phyloP scores from a whole-genome alignment of 2,888 invertebrate species.

The Resseliella maxima region DNA sequence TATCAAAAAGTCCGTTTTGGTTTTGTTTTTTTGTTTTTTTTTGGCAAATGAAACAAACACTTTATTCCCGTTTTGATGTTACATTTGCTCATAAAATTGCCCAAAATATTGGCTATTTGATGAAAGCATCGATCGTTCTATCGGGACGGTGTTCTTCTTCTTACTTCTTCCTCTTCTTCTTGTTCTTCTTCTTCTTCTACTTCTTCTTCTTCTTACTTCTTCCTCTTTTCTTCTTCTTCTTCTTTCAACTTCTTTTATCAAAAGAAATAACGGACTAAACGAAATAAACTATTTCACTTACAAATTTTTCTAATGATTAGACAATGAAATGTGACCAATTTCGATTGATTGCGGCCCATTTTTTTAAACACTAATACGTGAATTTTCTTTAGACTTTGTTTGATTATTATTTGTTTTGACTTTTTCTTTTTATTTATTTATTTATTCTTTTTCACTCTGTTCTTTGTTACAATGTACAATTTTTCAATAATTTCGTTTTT shows the following conservation, averaged over 20 bases:
- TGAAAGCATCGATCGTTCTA: too few species aligned
- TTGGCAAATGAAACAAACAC: background rate
- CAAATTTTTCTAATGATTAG: conserved; percentile 47
- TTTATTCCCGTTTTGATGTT: too few species aligned
- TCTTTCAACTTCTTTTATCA: background rate
- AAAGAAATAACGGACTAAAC: background rate
- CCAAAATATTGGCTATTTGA: too few species aligned
- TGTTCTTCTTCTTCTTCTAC: too few species aligned
- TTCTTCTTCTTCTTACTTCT: too few species aligned
- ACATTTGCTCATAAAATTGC: too few species aligned
- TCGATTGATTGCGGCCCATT: background rate
- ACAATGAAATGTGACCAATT: background rate
- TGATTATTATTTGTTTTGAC: background rate
- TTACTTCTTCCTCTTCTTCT: too few species aligned
- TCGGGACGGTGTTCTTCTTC: too few species aligned
- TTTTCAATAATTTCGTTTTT: background rate
- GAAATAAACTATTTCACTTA: conserved; percentile 27
- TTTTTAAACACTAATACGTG: conserved; percentile 40
- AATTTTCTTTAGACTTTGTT: background rate
- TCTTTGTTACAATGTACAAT: conserved; percentile 20
- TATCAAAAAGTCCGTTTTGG: conserved; percentile 31
- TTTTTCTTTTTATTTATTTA: background rate
- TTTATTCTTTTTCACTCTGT: too few species aligned
- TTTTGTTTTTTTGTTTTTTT: background rate
- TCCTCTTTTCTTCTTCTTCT: background rate